Base-by-base conservation (phyloP, 2,113 vertebrate genomes). In the Notothenia rossii region DNA sequence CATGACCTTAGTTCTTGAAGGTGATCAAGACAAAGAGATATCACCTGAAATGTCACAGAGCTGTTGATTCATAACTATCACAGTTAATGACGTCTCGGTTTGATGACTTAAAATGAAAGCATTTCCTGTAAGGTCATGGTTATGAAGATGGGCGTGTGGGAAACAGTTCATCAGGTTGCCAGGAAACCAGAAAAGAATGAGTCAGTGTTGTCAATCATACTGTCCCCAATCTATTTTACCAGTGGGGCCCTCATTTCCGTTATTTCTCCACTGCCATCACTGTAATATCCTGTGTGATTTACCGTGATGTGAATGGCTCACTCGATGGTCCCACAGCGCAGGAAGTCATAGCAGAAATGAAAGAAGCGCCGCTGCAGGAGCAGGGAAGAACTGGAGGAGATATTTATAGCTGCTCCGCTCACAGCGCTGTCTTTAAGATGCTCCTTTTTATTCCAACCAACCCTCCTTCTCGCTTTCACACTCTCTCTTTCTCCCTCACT, bases 391-490 rank as follows among this genome's bases (percentile, higher is more conserved):
- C 65, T 61, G 73, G 70, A 81, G 74, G 84, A 84, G 77, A 81
- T 93, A 93, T 92, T 91, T 92, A 90, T 92, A 94, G 93, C 67
- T 10, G 7, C 76, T 78, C 77, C 2, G 77, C 86, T 84, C 89
- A 59, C 56, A 63, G 69, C n/a, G 51, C 77, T 65, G 75, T 67
- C 83, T 89, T 80, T 76, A 48, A 70, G 78, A 80, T 77, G 71
- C 45, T 84, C 74, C 67, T 79, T 77, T 81, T 85, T 61, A 64
- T 66, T 59, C 64, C 61, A 78, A 58, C 25, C 68, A 65, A 58
- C 33, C 51, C 65, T 22, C 43, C 73, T 43, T 50, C 70, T 71
- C 12, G 1, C 59, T 65, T 74, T 54, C n/a, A 81, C 61, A 49
- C 66, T 63, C 51, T 1, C 20, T 25, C 49, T 75, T 54, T 54